Evolutionary conservation across 2,797 vertebrate species (phyloP).

Genomic region (Notolabrus celidotus): DNA sequence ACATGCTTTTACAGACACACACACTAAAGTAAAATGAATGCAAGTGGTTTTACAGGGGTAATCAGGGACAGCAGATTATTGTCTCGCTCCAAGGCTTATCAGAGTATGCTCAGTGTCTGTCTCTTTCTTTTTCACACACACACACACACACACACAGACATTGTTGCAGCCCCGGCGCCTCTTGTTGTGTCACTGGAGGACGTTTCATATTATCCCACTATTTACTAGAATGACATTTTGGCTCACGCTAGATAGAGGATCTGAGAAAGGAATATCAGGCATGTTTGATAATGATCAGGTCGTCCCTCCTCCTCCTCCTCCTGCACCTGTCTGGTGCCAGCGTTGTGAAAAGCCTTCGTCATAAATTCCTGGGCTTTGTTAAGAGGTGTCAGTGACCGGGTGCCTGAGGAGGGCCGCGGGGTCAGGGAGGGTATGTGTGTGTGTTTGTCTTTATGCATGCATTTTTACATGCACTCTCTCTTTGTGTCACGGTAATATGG

Average conservation of each 20-base stretch:
- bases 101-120: slow-evolving; percentile 25
- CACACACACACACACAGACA: slow-evolving; percentile 21
- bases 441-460: slow-evolving; percentile 28
- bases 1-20: slow-evolving; percentile 35
- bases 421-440: slow-evolving; percentile 50
- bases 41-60: slow-evolving; percentile 57
- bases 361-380: slow-evolving; percentile 80
- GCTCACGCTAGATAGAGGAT: neutral
- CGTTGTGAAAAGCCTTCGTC: slow-evolving; percentile 60
- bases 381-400: slow-evolving; percentile 68
- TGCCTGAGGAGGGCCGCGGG: slow-evolving; percentile 56
- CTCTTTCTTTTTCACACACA: slow-evolving; percentile 4
- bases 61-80: slow-evolving; percentile 57
- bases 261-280: slow-evolving; percentile 9
- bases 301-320: slow-evolving; percentile 15
- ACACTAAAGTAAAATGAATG: slow-evolving; percentile 38
- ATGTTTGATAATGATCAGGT: slow-evolving; percentile 46
- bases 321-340: slow-evolving; percentile 74
- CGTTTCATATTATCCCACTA: slow-evolving; percentile 31
- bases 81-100: slow-evolving; percentile 55
- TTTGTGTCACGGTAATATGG: slow-evolving; percentile 66
- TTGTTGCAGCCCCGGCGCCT: slow-evolving; percentile 12
- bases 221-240: slow-evolving; percentile 22
- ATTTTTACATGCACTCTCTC: slow-evolving; percentile 57
- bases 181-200: slow-evolving; percentile 25